phyloP scores from a whole-genome alignment of 2,888 invertebrate genomes.

The Mythimna impura region DNA sequence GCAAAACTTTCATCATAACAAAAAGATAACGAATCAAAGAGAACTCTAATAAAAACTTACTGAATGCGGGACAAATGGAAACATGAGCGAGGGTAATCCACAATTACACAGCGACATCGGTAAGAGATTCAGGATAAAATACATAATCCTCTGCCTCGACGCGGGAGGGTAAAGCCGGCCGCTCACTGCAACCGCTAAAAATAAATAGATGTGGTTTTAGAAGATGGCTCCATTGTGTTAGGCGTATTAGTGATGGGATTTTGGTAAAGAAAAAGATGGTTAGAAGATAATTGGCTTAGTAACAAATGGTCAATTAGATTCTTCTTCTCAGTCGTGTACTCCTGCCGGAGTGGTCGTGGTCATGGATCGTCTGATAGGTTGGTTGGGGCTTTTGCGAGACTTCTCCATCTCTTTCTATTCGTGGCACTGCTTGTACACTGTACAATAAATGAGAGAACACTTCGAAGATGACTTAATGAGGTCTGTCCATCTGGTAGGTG shows the following conservation, averaged over 20 bases:
- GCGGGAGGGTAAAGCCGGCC: conserved; percentile 64
- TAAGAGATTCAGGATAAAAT: conserved; percentile 87
- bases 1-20: conserved; percentile 17
- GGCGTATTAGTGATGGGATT: conserved; percentile 20
- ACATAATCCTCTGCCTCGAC: conserved; percentile 82
- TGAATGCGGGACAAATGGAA: conserved; percentile 81
- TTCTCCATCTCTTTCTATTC: no score
- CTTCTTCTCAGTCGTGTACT: no score
- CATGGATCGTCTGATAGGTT: no score
- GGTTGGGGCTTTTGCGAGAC: no score
- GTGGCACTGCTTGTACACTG: no score
- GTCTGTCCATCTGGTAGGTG: no score
- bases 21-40: conserved; percentile 42
- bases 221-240: conserved; percentile 36
- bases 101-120: conserved; percentile 88
- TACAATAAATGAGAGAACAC: no score
- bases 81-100: conserved; percentile 86
- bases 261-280: not conserved
- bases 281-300: not conserved
- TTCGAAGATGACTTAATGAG: no score
- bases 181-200: conserved; percentile 60
- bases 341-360: no score
- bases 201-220: conserved; percentile 60
- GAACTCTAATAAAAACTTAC: conserved; percentile 55
- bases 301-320: not conserved